Percentiles rank a stretch among this genome's conserved stretches.
Evolutionary conservation across 2,888 invertebrate species (phyloP).

Genomic region (Dicroscelio sp.): DNA sequence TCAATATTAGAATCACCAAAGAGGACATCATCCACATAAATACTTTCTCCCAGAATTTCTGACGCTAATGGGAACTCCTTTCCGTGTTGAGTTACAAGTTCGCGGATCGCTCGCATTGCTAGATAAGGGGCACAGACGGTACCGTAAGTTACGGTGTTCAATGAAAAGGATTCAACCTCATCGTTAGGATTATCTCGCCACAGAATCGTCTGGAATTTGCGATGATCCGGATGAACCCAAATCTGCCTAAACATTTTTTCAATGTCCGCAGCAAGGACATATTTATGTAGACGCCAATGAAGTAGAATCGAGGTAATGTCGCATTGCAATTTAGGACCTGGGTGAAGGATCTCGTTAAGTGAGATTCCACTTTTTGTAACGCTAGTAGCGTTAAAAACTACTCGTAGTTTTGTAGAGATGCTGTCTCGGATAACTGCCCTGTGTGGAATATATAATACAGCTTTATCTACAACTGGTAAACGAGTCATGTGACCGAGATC

Average conservation of each 20-base stretch:
- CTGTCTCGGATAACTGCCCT: slow-evolving; percentile 3
- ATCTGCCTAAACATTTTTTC: too few species aligned
- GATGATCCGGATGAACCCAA: slow-evolving; percentile 5
- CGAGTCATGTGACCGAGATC: neutral
- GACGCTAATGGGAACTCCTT: neutral
- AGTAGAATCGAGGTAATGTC: slow-evolving; percentile 2
- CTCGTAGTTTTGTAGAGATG: neutral
- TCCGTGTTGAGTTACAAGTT: neutral
- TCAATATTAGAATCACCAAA: neutral
- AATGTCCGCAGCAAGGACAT: neutral
- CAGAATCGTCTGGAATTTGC: neutral
- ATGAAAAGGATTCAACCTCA: too few species aligned
- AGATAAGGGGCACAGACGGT: neutral
- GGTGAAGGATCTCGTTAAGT: neutral
- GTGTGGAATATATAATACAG: neutral
- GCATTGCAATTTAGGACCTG: slow-evolving; percentile 1
- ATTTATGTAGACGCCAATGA: neutral
- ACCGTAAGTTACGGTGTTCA: neutral
- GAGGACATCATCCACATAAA: slow-evolving; percentile 1
- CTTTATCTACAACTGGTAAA: neutral
- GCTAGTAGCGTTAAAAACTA: too few species aligned
- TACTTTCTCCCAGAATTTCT: neutral
- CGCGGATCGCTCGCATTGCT: neutral
- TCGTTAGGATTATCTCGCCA: slow-evolving; percentile 3
- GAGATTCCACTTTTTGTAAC: neutral